Base-by-base conservation (phyloP, 2,888 invertebrate genomes). In the Petrophora chlorosata region DNA sequence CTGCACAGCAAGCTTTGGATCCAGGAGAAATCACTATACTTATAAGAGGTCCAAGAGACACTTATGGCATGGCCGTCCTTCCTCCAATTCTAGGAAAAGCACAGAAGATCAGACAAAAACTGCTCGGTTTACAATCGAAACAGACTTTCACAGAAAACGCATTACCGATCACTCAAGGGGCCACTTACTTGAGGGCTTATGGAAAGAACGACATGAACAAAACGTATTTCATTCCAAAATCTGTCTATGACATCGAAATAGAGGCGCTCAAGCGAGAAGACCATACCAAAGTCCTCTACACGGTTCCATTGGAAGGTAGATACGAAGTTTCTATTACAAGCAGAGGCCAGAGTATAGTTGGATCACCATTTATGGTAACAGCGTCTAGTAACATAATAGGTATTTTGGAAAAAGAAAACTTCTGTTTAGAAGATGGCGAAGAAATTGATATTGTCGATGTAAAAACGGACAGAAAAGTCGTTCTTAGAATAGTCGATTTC, bases 351-450 rank as follows among this genome's bases (percentile, higher is more conserved):
- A 83, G 87, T 61, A 82, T 92, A 26, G 86, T 89, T 19, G 93
- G 93, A n/a, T 93, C 93, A 13, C 93, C 93, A 0, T 93, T 90
- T 63, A 73, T 73, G 40, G 81, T 92, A 2, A 90, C 82, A 43
- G 88, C 92, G 12, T 77, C 84, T 2, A 69, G 79, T 42, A 82
- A 87, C 50, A 84, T 88, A 23, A 52, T 88, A 3, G 66, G 66
- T 25, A 63, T 75, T 19, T 61, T 89, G 44, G 84, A 87, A 72
- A 77, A 66, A 56, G 85, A 88, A 36, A 87, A 69, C 54, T 84
- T 80, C 44, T 75, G 76, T 45, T 72, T 89, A 46, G 89, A 90
- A 74, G 79, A 89, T 39, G 89, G 88, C 0, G 89, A 90, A 75
- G 87, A 89, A 79, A 87, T 89, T 29, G 86, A 86, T 50, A 87